Evolutionary conservation across 2,113 vertebrate genomes (phyloP).

Genomic region (Stegostoma tigrinum): DNA sequence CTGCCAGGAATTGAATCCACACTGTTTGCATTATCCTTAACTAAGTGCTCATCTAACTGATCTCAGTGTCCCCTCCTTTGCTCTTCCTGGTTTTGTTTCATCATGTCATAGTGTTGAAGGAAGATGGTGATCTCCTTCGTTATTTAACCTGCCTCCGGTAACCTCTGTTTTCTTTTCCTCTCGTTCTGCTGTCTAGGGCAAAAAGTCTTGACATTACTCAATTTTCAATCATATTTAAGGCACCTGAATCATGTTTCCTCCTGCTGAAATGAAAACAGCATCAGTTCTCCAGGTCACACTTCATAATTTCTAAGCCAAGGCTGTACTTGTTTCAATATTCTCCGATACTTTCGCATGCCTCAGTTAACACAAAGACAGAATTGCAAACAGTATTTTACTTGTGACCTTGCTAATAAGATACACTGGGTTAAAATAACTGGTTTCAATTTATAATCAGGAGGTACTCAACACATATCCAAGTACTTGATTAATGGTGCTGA

Average conservation of each 20-base stretch:
- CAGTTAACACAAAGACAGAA: background rate
- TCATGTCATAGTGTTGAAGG: background rate
- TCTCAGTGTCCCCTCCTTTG: background rate
- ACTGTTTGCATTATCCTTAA: background rate
- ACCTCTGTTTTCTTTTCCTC: background rate
- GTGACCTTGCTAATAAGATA: background rate
- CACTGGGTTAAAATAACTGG: background rate
- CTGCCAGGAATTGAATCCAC: background rate
- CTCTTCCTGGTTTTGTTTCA: background rate
- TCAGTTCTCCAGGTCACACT: background rate
- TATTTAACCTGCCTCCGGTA: background rate
- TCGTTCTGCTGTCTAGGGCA: background rate
- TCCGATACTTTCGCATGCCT: background rate
- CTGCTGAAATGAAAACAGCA: background rate
- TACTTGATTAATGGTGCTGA: background rate
- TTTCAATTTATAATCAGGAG: slow-evolving; percentile 17
- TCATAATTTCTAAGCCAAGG: background rate
- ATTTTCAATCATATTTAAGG: background rate
- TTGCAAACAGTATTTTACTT: background rate
- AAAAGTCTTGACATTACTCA: background rate
- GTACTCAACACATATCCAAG: background rate
- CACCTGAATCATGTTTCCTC: no score
- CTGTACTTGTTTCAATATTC: background rate
- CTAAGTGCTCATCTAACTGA: background rate
- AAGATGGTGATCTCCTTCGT: background rate